Base-by-base conservation (phyloP, 1,140 invertebrate species). In the Antheraea mylitta region DNA sequence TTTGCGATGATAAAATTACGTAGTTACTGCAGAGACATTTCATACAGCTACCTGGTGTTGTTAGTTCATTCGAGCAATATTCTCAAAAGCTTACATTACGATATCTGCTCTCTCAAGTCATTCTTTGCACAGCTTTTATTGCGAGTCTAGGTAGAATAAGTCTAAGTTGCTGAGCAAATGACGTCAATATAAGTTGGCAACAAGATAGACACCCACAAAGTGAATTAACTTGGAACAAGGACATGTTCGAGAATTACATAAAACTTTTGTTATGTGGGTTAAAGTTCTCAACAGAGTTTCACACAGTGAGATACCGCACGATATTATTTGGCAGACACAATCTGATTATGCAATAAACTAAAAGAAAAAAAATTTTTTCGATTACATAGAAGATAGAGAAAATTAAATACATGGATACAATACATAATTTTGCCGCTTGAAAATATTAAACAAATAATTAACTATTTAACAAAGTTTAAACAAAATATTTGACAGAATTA, bases 111-210 rank as follows among this genome's bases (percentile, higher is more conserved):
- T 30, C 22, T 30, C 22, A 4, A 30, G 1, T 30, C 22, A 30
- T 30, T 30, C 22, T 30, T 30, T 30, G 22, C 4, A 30, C 22
- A 30, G 22, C 4, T 30, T 30, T 30, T 42, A 42, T 42, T 42
- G 2, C 38, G 11, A 53, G 16, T 13, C 38, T 42, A 53, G 13
- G 45, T 53, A 53, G 16, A 53, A 53, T 53, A 53, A 0, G 5
- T 53, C 1, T 53, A 53, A 53, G 11, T 16, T 13, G 13, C 45
- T 53, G 67, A 77, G 61, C 66, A 66, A 58, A 75, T 75, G 72
- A 77, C 75, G 75, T 77, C 75, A 77, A 60, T 62, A 45, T 62
- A 74, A 70, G 66, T 72, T 77, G 72, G 70, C 72, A 77, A 67
- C 66, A 22, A 67, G 42, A 37, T 60, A 64, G 58, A 72, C 22